A percentile compares a stretch with the other conserved stretches of the same genome.
phyloP scores from a whole-genome alignment of 37 sponge, comb jelly and placozoan genomes.

The Hexactinellida sp. region DNA sequence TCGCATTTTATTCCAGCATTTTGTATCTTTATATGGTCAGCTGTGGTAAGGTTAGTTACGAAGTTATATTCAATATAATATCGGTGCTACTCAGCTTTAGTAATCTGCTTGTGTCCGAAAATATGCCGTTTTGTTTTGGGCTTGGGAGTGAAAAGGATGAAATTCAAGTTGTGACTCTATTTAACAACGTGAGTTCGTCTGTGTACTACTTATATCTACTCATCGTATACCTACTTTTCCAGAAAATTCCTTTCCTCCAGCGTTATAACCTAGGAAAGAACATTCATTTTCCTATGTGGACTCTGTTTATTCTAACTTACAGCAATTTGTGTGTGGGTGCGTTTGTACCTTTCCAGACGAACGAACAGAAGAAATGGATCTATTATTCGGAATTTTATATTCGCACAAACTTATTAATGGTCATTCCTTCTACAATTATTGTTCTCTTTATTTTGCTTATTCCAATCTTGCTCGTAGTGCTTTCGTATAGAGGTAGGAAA shows the following conservation, averaged over 20 bases:
- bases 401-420: background rate
- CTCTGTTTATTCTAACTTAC: background rate
- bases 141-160: background rate
- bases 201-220: background rate
- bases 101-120: background rate
- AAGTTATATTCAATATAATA: background rate
- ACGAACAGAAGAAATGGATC: background rate
- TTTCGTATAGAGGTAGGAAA: background rate
- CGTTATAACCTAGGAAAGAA: background rate
- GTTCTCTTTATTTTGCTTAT: background rate
- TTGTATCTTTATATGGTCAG: background rate
- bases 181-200: background rate
- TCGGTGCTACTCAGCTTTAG: background rate
- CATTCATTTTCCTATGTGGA: conserved; percentile 2
- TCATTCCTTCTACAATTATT: no score
- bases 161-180: background rate
- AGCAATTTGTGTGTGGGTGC: background rate
- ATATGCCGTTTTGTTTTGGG: background rate
- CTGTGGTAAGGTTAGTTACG: background rate
- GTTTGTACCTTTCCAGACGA: background rate
- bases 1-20: background rate
- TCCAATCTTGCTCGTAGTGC: background rate
- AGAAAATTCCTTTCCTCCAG: background rate
- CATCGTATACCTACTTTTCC: background rate
- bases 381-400: background rate